Evolutionary conservation across 2,797 vertebrate species (phyloP).

Genomic region (Falco novaeseelandiae): DNA sequence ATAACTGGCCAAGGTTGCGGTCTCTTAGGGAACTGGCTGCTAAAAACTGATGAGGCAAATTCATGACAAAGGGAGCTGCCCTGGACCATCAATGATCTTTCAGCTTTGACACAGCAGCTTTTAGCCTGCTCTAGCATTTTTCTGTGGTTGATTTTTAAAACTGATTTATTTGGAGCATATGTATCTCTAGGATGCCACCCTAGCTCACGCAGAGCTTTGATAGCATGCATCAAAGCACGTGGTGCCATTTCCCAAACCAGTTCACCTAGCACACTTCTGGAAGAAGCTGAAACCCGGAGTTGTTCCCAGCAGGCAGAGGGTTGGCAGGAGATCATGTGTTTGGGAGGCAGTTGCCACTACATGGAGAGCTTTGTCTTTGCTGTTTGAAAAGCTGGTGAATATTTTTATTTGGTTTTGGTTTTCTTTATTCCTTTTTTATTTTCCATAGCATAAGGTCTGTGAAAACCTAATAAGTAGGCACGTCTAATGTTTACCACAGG

Average conservation of each 20-base stretch:
- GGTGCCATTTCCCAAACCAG: not conserved
- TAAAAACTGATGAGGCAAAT: conserved; percentile 44
- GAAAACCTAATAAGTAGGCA: not conserved
- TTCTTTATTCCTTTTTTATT: not conserved
- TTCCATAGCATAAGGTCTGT: not conserved
- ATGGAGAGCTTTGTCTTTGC: not conserved
- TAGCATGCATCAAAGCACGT: rapidly evolving
- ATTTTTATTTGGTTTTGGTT: not conserved
- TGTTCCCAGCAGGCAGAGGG: not conserved
- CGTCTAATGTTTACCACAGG: not conserved
- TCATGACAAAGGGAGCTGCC: not conserved
- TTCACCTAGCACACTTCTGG: not conserved
- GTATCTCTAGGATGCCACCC: not conserved
- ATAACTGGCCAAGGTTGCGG: conserved; percentile 65
- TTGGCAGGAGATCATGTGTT: not conserved
- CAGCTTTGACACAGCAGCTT: conserved; percentile 57
- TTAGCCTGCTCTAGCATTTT: not conserved
- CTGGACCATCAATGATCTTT: not conserved
- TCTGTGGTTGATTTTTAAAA: not conserved
- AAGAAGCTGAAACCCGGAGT: not conserved
- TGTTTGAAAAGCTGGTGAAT: not conserved
- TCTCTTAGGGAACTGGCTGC: conserved; percentile 28
- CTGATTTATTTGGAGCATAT: not conserved
- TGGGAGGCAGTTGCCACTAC: not conserved
- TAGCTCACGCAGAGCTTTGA: not conserved